phyloP scores from a whole-genome alignment of 1,140 invertebrate species.

The Megalonaias nervosa region DNA sequence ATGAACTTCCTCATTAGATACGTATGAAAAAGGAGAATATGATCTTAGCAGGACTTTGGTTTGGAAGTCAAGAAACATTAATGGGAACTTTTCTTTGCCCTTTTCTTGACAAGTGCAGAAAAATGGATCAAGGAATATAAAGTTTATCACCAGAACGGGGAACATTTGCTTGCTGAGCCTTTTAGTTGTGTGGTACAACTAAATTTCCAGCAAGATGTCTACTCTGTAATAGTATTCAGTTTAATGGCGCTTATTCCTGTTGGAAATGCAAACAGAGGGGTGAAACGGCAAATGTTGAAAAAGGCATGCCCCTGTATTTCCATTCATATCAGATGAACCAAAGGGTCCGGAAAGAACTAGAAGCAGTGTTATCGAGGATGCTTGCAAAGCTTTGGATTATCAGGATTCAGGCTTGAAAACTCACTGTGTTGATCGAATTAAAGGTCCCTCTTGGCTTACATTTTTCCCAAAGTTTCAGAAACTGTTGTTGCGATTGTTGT shows the following conservation, averaged over 20 bases:
- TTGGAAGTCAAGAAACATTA: too few relatives aligned
- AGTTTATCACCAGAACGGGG: slow-evolving; percentile 3
- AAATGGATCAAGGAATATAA: slow-evolving; percentile 18
- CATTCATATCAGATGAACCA: slow-evolving; percentile 4
- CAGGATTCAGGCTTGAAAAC: slow-evolving; percentile 1
- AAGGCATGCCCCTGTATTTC: slow-evolving; percentile 29
- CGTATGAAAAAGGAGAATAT: too few relatives aligned
- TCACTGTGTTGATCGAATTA: slow-evolving; percentile 25
- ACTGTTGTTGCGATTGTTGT: slow-evolving; percentile 35
- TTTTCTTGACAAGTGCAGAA: slow-evolving; percentile 18
- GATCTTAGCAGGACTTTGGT: too few relatives aligned
- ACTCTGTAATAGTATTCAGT: slow-evolving; percentile 35
- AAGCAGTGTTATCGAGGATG: slow-evolving; percentile 11
- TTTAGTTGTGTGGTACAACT: slow-evolving; percentile 30
- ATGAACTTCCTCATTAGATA: too few relatives aligned
- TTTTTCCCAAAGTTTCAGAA: slow-evolving; percentile 35
- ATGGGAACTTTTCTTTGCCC: slow-evolving; percentile 23
- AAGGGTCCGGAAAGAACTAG: slow-evolving; percentile 23
- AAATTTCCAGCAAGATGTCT: slow-evolving; percentile 37
- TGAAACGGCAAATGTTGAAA: slow-evolving; percentile 33
- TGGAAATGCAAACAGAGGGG: slow-evolving; percentile 36
- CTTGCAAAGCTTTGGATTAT: slow-evolving; percentile 5
- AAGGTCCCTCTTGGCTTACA: slow-evolving; percentile 34
- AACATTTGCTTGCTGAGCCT: slow-evolving; percentile 17
- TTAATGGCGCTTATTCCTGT: slow-evolving; percentile 32